Evolutionary conservation across 2,113 vertebrate genomes (phyloP), one percentile per base, ranked within the genome.

Genomic region (Crotophaga sulcirostris): DNA sequence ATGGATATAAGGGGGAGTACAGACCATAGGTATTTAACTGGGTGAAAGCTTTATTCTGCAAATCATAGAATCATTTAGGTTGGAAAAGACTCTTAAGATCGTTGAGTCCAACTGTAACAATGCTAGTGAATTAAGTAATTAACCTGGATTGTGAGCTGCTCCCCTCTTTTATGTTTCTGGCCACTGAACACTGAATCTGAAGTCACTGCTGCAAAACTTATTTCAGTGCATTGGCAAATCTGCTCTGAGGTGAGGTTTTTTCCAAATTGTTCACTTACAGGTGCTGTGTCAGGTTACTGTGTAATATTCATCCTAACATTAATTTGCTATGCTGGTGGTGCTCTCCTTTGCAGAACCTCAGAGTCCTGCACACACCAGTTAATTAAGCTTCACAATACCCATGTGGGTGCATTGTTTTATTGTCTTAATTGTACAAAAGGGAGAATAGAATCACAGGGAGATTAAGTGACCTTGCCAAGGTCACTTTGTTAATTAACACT

Each of bases 381-480:
- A 94, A 95, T 96, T 90, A 95, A 91, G 56, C 60, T 90, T 91
- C 87, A 77, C 78, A 74, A 63, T 86, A 47, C 75, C 52, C 54
- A 40, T 31, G 88, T 81, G 88, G 44, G 8, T 68, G 60, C 29
- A 47, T 77, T 93, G 83, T 84, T 94, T 92, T 90, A 94, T 94
- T 84, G 51, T 84, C 56, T 62, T 91, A 72, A 89, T 90, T 96
- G 89, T 64, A 66, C 89, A 90, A 49, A 87, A 49, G 52, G 70
- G 33, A 67, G 72, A 84, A 84, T 45, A 62, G 60, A 88, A 79
- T 44, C 40, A 49, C 6, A 3, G 52, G 82, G 82, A 90, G 21
- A 20, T 84, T 45, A 93, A 93, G 58, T 7, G 9, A 91, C 29
- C 33, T 67, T 49, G 18, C 58, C 31, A 67, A 85, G 73, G 79